phyloP scores from a whole-genome alignment of 2,888 invertebrate genomes.

The Aleiodes alternator region DNA sequence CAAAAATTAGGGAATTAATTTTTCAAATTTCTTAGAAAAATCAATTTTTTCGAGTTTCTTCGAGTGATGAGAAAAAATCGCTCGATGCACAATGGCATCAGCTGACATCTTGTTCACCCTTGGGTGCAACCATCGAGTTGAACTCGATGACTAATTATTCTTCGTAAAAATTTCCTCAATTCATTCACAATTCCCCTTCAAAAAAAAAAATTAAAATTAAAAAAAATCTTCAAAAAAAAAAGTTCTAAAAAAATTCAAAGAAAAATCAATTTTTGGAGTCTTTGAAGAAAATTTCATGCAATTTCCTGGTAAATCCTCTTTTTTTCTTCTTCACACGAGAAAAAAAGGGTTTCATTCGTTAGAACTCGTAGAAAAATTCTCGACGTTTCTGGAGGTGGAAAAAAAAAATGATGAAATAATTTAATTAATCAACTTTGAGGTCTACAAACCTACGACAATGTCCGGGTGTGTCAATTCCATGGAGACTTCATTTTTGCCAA shows the following conservation, averaged over 20 bases:
- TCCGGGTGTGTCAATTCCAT: conserved; percentile 34
- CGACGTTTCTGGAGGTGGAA: background rate
- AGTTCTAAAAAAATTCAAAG: too few relatives aligned
- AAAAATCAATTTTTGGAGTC: background rate
- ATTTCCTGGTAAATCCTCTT: too few relatives aligned
- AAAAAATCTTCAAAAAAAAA: too few relatives aligned
- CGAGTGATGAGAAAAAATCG: background rate
- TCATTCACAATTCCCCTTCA: background rate
- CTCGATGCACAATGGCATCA: conserved; percentile 25
- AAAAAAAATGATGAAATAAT: background rate
- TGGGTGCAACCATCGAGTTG: conserved; percentile 1
- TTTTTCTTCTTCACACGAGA: too few relatives aligned
- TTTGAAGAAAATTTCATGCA: too few relatives aligned
- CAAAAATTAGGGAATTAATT: background rate
- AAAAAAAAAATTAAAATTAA: background rate
- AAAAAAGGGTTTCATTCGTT: background rate
- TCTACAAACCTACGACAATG: conserved; percentile 15
- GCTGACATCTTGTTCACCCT: conserved; percentile 33
- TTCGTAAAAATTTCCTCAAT: background rate
- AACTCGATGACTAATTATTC: conserved; percentile 22
- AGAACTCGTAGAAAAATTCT: background rate
- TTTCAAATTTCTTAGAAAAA: too few relatives aligned
- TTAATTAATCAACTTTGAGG: conserved; percentile 6
- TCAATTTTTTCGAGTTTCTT: too few relatives aligned
- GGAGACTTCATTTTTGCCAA: background rate